phyloP scores from a whole-genome alignment of 2,888 invertebrate species.

The Tachystola acroxantha region DNA sequence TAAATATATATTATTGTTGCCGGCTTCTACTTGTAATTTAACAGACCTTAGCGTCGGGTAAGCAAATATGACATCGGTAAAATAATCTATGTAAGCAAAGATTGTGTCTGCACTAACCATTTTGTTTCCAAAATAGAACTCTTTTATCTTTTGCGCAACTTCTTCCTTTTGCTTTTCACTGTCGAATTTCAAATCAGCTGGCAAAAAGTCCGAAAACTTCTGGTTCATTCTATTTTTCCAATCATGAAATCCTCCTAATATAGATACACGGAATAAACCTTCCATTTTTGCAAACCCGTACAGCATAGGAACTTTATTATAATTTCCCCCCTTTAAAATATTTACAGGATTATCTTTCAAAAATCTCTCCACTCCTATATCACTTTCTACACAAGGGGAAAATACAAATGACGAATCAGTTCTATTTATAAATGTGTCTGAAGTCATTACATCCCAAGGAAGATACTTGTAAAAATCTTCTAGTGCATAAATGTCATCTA shows the following conservation, averaged over 20 bases:
- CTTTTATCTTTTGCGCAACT: slow-evolving; percentile 27
- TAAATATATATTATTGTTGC: slow-evolving; percentile 29
- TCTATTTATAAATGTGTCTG: slow-evolving; percentile 16
- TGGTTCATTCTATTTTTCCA: slow-evolving; percentile 40
- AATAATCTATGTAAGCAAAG: slow-evolving; percentile 29
- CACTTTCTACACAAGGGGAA: slow-evolving; percentile 19
- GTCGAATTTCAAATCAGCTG: slow-evolving; percentile 35
- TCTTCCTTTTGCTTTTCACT: slow-evolving; percentile 24
- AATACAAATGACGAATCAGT: slow-evolving; percentile 19
- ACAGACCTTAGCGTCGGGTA: slow-evolving; percentile 23
- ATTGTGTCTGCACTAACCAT: slow-evolving; percentile 21
- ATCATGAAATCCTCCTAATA: slow-evolving; percentile 25
- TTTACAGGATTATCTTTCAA: slow-evolving; percentile 31
- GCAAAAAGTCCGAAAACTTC: slow-evolving; percentile 46
- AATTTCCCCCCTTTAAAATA: slow-evolving; percentile 29
- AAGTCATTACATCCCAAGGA: slow-evolving; percentile 25
- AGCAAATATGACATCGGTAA: slow-evolving; percentile 29
- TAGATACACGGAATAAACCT: slow-evolving; percentile 27
- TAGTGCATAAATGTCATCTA: slow-evolving; percentile 30
- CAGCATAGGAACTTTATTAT: slow-evolving; percentile 34
- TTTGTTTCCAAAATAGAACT: slow-evolving; percentile 32
- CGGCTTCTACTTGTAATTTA: slow-evolving; percentile 23
- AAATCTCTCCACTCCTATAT: slow-evolving; percentile 23
- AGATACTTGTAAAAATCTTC: slow-evolving; percentile 38
- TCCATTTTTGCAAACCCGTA: slow-evolving; percentile 46